Evolutionary conservation across 2,797 vertebrate species (phyloP).

Genomic region (Lagocephalus sceleratus): DNA sequence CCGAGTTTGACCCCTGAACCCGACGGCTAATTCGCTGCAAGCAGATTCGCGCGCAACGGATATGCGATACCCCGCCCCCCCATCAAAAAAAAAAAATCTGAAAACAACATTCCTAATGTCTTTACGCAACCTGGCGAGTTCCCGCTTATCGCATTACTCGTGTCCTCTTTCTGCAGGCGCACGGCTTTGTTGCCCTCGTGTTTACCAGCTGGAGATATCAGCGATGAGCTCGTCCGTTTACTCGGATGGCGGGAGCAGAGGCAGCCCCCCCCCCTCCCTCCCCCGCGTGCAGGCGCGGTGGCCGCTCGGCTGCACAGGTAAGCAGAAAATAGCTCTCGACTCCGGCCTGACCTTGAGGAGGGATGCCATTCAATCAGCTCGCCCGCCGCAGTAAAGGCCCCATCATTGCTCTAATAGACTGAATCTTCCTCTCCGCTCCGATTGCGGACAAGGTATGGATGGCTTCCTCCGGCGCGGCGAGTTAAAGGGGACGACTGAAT

Average conservation of each 20-base stretch:
- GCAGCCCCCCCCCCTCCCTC: too few species aligned
- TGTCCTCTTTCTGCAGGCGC: conserved; percentile 64
- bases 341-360: conserved; percentile 69
- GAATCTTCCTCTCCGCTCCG: conserved; percentile 58
- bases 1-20: conserved; percentile 46
- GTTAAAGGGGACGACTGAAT: conserved; percentile 65
- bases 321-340: conserved; percentile 75
- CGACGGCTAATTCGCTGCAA: conserved; percentile 12
- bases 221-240: conserved; percentile 65
- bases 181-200: conserved; percentile 65
- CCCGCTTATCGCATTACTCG: conserved; percentile 66
- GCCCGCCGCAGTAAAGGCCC: conserved; percentile 62
- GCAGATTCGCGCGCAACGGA: conserved; percentile 50
- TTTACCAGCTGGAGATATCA: conserved; percentile 71
- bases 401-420: conserved; percentile 73
- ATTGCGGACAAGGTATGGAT: conserved; percentile 66
- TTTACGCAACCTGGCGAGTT: conserved; percentile 48
- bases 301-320: conserved; percentile 73
- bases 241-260: conserved; percentile 57
- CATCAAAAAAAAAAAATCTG: too few species aligned
- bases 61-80: too few species aligned
- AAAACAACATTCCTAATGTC: conserved; percentile 61
- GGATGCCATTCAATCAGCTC: conserved; percentile 71
- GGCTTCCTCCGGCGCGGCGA: conserved; percentile 60
- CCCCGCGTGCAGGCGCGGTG: conserved; percentile 63